phyloP scores from a whole-genome alignment of 1,140 invertebrate genomes.

The Drosophila prosaltans region DNA sequence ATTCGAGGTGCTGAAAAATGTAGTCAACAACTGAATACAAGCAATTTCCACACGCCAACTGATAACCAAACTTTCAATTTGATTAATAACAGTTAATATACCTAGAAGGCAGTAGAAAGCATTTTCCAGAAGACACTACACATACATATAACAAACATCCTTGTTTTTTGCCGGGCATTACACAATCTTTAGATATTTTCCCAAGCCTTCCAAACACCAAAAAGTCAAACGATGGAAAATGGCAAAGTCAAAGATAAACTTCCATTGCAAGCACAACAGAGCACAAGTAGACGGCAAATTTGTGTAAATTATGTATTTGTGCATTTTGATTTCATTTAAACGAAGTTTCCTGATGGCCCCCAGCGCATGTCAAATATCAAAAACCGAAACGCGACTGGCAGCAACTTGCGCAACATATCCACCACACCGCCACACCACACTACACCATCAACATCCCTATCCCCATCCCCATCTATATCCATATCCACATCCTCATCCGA shows the following conservation, averaged over 20 bases:
- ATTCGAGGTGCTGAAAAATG: neutral
- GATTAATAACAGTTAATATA: neutral
- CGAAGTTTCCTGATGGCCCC: constrained; percentile 80
- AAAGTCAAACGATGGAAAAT: constrained; percentile 29
- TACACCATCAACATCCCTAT: constrained; percentile 5
- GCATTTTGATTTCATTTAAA: constrained; percentile 82
- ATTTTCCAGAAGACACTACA: neutral
- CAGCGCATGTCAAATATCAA: constrained; percentile 81
- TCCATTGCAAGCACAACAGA: constrained; percentile 24
- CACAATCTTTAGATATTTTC: constrained; percentile 41
- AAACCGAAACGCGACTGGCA: constrained; percentile 64
- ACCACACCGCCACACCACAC: constrained; percentile 5
- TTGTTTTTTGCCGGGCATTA: constrained; percentile 19
- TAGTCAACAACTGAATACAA: neutral
- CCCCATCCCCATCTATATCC: constrained; percentile 48
- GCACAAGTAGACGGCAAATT: constrained; percentile 57
- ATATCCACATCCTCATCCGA: constrained; percentile 19
- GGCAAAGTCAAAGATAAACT: constrained; percentile 46
- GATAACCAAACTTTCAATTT: neutral
- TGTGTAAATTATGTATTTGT: constrained; percentile 81
- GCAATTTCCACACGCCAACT: neutral
- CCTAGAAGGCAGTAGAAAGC: neutral
- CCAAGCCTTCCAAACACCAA: constrained; percentile 29
- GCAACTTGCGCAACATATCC: constrained; percentile 73
- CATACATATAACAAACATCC: neutral